A percentile compares a stretch with the other conserved stretches of the same genome.
Evolutionary conservation across 2,113 vertebrate genomes (phyloP).

Genomic region (Parotia lawesii): DNA sequence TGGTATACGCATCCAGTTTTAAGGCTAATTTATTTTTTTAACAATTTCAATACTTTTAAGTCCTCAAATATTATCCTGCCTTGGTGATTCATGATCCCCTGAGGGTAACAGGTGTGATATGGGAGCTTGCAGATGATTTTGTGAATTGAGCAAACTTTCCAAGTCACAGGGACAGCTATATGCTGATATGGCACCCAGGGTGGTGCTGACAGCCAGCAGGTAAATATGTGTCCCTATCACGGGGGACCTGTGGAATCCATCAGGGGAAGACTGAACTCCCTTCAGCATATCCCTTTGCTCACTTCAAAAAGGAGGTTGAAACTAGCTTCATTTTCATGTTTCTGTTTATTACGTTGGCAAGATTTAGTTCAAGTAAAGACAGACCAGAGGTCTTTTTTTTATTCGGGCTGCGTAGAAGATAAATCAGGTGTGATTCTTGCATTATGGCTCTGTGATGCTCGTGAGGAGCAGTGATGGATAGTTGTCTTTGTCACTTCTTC

Average conservation of each 20-base stretch:
- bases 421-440: neutral
- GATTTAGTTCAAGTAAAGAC: neutral
- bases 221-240: neutral
- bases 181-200: neutral
- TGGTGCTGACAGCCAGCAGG: neutral
- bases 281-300: neutral
- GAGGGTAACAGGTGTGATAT: neutral
- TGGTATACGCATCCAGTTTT: neutral
- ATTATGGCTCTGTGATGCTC: neutral
- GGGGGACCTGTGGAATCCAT: neutral
- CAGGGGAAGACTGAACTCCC: neutral
- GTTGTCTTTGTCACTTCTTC: neutral
- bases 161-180: neutral
- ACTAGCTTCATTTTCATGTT: neutral
- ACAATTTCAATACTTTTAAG: neutral
- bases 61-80: slow-evolving; percentile 7
- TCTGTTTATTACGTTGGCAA: neutral
- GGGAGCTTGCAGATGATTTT: slow-evolving; percentile 3
- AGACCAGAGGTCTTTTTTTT: neutral
- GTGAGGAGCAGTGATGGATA: neutral
- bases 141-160: neutral
- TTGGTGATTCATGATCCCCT: neutral
- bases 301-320: neutral
- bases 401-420: neutral
- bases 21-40: slow-evolving; percentile 38